Base-by-base conservation (phyloP, 2,888 invertebrate genomes). In the Acleris cristana region DNA sequence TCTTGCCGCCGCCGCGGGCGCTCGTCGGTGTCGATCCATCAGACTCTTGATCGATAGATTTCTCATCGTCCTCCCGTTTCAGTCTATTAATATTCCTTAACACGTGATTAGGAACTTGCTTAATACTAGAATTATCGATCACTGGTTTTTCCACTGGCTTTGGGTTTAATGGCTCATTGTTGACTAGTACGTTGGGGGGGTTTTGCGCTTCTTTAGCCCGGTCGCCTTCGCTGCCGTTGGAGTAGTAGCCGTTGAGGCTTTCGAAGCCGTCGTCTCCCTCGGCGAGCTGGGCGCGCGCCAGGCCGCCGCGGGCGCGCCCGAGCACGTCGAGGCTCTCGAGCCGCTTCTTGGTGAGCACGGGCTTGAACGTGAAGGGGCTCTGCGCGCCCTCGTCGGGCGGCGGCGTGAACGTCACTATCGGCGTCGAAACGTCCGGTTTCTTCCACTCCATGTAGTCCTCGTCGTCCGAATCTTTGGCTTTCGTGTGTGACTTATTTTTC, bases 221-320 rank as follows among this genome's bases (percentile, higher is more conserved):
- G 49, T 92, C 92, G 52, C 79, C 87, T 70, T 93, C 91, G 73
- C 96, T 96, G 63, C 94, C 94, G 77, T 95, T 95, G 0, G 96
- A 96, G 72, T 95, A 96, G 81, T 96, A 96, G 12, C 96, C 96
- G 77, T 96, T 97, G 10, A 97, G 93, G 83, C 97, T 97, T 88
- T 97, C 97, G 78, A 97, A 97, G 16, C 97, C 97, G 80, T 97
- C 97, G 79, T 97, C 97, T 80, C 96, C 93, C 69, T 93, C 93
- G 34, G 89, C 89, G 54, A 90, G 83, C 61, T 83, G 79, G 0
- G 85, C 82, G 76, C 82, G 80, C 0, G 83, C 79, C 49, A 81
- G 74, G 52, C 82, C 83, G 65, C 83, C 80, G 54, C 82, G 77
- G 62, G 83, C 83, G 65, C 88, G 87, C 66, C 86, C 61, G 8